Evolutionary conservation across 2,113 vertebrate species (phyloP), one percentile per base, ranked within the genome.

Genomic region (Psilopogon haemacephalus): DNA sequence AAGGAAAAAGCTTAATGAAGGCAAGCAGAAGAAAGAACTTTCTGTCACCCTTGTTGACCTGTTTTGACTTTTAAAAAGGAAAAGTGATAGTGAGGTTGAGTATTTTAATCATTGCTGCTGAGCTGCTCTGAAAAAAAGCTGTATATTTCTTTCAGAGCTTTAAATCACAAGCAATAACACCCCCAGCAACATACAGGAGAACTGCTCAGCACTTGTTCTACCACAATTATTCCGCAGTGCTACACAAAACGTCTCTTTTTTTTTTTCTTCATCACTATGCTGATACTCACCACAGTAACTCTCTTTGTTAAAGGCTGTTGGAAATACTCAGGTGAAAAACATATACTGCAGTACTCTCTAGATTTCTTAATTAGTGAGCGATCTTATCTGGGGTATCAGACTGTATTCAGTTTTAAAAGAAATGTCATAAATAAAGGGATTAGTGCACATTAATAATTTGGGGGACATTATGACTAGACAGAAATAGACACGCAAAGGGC

Each of bases 1-100:
- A 56, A 78, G 84, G 15, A 80, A 90, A 90, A 90, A 46, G 38
- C 70, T 92, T 94, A 96, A 94, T 90, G 95, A 96, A 93, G 59
- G 69, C 60, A 88, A 93, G 54, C 0, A 9, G 48, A 72, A 94
- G 58, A 93, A 93, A 89, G 56, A 92, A 70, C 79, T 80, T 93
- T 77, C 69, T 89, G 87, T 77, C 91, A 94, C 89, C 54, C 71
- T 80, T 0, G 0, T 75, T 86, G 89, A 89, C 72, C 79, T 71
- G 60, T 91, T 94, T 86, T 87, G 91, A 75, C 87, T 95, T 89
- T 88, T 88, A 44, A 93, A 88, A 94, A 68, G 76, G 62, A 86
- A 95, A 95, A 91, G 62, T 84, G 95, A 95, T 77, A 94, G 78
- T 65, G 62, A 20, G 18, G 56, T 68, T 80, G 78, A 64, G 54